These are phyloP conservation scores for Pristionchus arcanus DNA, from an alignment of 2,888 invertebrate species.

Conservation along the genomic window DNA sequence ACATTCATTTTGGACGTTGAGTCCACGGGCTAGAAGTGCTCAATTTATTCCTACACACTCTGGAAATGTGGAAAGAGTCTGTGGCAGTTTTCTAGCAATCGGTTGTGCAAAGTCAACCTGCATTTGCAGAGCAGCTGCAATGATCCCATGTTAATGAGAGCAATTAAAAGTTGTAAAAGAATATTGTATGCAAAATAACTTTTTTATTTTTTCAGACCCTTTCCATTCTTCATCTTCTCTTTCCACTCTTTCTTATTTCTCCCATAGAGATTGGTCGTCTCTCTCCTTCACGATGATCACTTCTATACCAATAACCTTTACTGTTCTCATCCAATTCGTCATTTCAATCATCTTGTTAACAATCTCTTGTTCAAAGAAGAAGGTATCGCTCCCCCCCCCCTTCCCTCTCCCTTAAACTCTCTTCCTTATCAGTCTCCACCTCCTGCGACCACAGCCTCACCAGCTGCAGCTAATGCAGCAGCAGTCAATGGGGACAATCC, in stretches of 20 bases:
- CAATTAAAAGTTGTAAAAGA: too few species aligned
- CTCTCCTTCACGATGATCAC: not conserved
- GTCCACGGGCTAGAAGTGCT: too few species aligned
- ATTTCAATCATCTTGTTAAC: slow-evolving; percentile 21
- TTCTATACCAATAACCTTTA: not conserved
- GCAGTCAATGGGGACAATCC: not conserved
- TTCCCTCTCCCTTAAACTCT: not conserved
- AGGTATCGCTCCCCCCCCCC: not conserved
- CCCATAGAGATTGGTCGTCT: not conserved
- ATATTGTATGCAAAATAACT: too few species aligned
- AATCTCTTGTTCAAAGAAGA: slow-evolving; percentile 26
- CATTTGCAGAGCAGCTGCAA: too few species aligned
- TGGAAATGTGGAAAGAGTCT: too few species aligned
- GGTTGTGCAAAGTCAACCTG: too few species aligned
- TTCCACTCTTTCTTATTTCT: slow-evolving; percentile 13
- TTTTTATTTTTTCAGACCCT: too few species aligned
- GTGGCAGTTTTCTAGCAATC: too few species aligned
- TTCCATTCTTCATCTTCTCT: not conserved
- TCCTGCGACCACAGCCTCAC: not conserved
- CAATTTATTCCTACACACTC: too few species aligned
- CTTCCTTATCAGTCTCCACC: not conserved
- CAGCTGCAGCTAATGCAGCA: slow-evolving; percentile 14
- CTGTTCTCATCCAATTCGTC: slow-evolving; percentile 20
- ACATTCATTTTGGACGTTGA: too few species aligned
- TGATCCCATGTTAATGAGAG: too few species aligned